Evolutionary conservation across 2,888 invertebrate genomes (phyloP).

Genomic region (Balanococcus diminutus): DNA sequence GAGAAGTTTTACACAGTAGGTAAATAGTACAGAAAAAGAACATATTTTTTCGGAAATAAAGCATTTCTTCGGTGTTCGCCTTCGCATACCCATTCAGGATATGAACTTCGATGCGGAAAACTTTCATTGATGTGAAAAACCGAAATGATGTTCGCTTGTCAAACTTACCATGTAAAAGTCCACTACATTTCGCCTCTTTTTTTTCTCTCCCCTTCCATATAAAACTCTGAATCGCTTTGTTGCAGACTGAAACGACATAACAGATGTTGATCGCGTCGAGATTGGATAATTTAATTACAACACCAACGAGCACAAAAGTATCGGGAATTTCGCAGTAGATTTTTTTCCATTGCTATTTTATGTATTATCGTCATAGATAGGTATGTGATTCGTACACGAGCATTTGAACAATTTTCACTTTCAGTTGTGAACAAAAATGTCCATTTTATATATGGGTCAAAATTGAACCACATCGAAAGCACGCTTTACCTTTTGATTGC

Average conservation of each 20-base stretch:
- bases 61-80: background rate
- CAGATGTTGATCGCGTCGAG: conserved; percentile 7
- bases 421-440: background rate
- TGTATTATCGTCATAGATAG: background rate
- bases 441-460: background rate
- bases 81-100: conserved; percentile 1
- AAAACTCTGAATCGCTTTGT: background rate
- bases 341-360: background rate
- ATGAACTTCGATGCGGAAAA: conserved; percentile 16
- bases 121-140: conserved; percentile 15
- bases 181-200: background rate
- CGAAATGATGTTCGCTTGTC: conserved; percentile 7
- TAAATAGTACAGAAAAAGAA: conserved; percentile 7
- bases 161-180: background rate
- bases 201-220: background rate
- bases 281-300: conserved; percentile 26
- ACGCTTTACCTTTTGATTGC: background rate
- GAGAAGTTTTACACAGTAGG: background rate
- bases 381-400: background rate
- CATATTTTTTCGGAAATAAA: conserved; percentile 21
- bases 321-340: background rate
- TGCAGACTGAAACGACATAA: background rate
- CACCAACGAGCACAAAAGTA: background rate
- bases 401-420: background rate
- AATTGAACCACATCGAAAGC: background rate